Base-by-base conservation (phyloP, 2,888 invertebrate genomes). In the Leucoma salicis region DNA sequence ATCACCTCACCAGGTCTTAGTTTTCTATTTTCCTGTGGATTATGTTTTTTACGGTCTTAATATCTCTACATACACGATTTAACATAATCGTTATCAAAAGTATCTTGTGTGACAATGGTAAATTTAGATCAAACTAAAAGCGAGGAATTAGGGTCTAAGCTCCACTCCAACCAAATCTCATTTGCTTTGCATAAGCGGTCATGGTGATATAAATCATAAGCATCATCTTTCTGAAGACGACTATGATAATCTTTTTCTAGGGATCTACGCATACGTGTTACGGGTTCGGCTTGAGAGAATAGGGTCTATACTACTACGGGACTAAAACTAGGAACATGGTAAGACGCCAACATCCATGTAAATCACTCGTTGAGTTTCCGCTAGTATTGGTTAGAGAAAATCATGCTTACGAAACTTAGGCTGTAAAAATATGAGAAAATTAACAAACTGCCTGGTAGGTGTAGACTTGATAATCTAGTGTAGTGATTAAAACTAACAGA, bases 1-100 rank as follows among this genome's bases (percentile, higher is more conserved):
- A 96, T 90, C 90, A 97, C 95, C 93, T 97, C 97, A 90, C 97
- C 97, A 69, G 97, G 97, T 82, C 97, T 96, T 90, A 97, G 95
- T 93, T 96, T 95, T 91, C 95, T 95, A 94, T 94, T 93, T 88
- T 95, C 95, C 95, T 90, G 90, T 88, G 87, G 79, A 89, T 89
- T 88, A 83, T 70, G 83, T 78, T 83, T 88, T 86, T 78, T 74
- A 84, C 83, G 71, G 69, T 83, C 82, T 86, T 85, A 87, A 78
- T 85, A 84, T 78, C 69, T 73, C 76, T 75, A 76, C 73, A 77
- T 65, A 69, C 59, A 67, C 64, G 63, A 61, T 66, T 70, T 46
- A 58, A 53, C 59, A 66, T 67, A 55, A 64, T 62, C 78, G 61
- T 75, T 66, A 69, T 59, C 47, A 62, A 60, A 66, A 70, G 57